These are phyloP conservation scores for Pyrrhia umbra DNA, from an alignment of 2,888 invertebrate genomes.

Conservation along the genomic window DNA sequence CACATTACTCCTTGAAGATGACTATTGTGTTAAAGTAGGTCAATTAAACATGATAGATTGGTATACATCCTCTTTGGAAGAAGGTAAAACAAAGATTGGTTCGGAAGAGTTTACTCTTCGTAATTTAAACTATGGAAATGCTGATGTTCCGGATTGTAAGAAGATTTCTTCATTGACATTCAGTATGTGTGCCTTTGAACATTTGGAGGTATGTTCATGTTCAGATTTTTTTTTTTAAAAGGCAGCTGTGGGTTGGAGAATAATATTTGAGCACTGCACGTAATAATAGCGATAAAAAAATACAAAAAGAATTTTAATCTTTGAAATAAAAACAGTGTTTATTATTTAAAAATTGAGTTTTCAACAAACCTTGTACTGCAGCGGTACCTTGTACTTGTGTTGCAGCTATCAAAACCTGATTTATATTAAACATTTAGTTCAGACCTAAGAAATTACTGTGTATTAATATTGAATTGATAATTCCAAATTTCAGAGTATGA, in stretches of 20 bases:
- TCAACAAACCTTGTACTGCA: no score
- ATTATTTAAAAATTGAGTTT: no score
- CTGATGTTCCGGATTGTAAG: conserved; percentile 91
- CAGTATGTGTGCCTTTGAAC: conserved; percentile 86
- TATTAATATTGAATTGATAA: no score
- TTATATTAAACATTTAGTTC: no score
- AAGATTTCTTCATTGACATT: conserved; percentile 87
- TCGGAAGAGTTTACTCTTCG: conserved; percentile 71
- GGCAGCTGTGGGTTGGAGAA: no score
- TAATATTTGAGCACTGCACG: no score
- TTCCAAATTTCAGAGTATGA: conserved; percentile 76
- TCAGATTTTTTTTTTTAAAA: conserved; percentile 23
- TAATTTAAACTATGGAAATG: conserved; percentile 69
- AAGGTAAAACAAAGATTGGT: conserved; percentile 86
- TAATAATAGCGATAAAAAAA: no score
- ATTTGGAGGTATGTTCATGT: conserved; percentile 76
- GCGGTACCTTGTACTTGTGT: no score
- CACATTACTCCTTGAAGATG: conserved; percentile 90
- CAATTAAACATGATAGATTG: conserved; percentile 92
- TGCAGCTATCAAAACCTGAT: no score
- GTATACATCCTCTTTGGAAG: conserved; percentile 91
- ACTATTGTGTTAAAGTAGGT: conserved; percentile 92
- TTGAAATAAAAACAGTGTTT: no score
- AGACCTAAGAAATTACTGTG: no score
- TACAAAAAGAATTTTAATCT: no score